Evolutionary conservation across 2,888 invertebrate genomes (phyloP).

Genomic region (Polietes domitor): DNA sequence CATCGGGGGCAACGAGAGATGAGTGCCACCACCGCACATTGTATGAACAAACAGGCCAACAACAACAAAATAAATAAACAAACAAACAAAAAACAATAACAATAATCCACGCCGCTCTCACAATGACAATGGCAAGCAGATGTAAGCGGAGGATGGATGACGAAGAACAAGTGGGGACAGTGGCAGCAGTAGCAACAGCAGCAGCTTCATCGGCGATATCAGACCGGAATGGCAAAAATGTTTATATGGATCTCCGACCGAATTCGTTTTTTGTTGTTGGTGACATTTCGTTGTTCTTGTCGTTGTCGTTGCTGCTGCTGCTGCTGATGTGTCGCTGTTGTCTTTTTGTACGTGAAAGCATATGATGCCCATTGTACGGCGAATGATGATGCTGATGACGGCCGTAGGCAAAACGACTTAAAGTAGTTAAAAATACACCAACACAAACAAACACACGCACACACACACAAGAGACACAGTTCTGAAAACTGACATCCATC

Average conservation of each 20-base stretch:
- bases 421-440: constrained; percentile 50
- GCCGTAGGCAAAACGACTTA: constrained; percentile 54
- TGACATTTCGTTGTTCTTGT: constrained; percentile 52
- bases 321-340: not conserved
- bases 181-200: not conserved
- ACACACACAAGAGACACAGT: not conserved
- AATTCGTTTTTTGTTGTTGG: constrained; percentile 57
- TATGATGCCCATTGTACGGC: constrained; percentile 15
- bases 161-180: not conserved
- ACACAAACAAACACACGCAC: not conserved
- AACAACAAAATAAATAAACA: constrained; percentile 5
- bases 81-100: constrained; percentile 33
- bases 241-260: constrained; percentile 21
- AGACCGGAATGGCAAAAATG: constrained; percentile 47
- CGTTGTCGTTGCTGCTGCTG: not conserved
- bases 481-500: constrained; percentile 25
- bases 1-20: constrained; percentile 38
- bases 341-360: constrained; percentile 1
- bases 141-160: not conserved
- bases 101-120: constrained; percentile 24
- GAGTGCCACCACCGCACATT: constrained; percentile 15
- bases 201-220: constrained; percentile 3
- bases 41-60: not conserved
- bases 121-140: not conserved
- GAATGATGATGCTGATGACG: constrained; percentile 38